Conservation (phyloP, 2,888 invertebrate genomes). For the Drosophila nigricruria region DNA sequence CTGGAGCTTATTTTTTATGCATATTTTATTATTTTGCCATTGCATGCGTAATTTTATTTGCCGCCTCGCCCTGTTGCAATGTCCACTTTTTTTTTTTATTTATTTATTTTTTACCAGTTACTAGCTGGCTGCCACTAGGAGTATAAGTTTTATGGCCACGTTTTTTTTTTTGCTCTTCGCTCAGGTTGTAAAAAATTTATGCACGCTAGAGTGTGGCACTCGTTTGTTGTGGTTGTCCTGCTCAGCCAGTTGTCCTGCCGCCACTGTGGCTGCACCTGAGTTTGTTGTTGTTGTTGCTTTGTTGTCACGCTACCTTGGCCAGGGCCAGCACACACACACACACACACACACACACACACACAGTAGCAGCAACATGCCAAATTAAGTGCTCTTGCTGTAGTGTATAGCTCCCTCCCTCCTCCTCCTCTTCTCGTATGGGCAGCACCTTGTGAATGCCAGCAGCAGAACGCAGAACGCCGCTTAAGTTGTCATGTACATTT, state of each 20-base stretch:
- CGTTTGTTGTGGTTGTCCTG: conserved; percentile 60
- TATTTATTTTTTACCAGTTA: conserved; percentile 48
- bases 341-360: neutral
- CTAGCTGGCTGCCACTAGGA: conserved; percentile 42
- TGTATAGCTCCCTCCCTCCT: neutral
- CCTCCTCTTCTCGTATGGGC: neutral
- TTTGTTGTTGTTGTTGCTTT: conserved; percentile 37
- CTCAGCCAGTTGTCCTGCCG: conserved; percentile 51
- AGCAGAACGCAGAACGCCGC: conserved; percentile 46
- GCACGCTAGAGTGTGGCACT: conserved; percentile 61
- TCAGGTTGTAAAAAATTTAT: conserved; percentile 67
- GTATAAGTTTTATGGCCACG: conserved; percentile 65
- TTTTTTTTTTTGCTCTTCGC: conserved; percentile 33
- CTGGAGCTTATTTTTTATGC: conserved; percentile 78
- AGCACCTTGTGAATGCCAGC: conserved; percentile 33
- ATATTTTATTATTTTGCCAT: conserved; percentile 75
- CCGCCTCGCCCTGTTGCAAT: conserved; percentile 43
- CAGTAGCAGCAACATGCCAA: conserved; percentile 70
- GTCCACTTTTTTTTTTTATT: neutral
- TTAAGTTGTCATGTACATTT: conserved; percentile 79
- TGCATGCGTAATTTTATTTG: conserved; percentile 79
- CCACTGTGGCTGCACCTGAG: conserved; percentile 69
- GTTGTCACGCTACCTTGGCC: conserved; percentile 59
- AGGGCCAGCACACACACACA: conserved; percentile 17
- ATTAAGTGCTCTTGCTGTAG: conserved; percentile 65